Percentiles rank a stretch among this genome's conserved stretches.
Evolutionary conservation across 2,797 vertebrate genomes (phyloP).

Genomic region (Staurois parvus): DNA sequence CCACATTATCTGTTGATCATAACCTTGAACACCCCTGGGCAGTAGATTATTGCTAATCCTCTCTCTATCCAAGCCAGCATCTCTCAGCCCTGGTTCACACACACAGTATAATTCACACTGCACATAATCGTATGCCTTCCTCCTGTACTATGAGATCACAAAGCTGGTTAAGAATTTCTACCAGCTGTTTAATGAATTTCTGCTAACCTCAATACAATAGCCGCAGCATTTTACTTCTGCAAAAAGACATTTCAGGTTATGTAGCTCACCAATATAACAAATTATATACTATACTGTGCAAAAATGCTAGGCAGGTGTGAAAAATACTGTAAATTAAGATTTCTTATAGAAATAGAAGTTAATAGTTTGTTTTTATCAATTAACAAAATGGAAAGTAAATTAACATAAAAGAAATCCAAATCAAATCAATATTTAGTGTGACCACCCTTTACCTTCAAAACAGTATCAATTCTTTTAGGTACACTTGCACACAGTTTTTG

Average conservation of each 20-base stretch:
- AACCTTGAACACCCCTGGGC: conserved; percentile 17
- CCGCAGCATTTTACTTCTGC: not conserved
- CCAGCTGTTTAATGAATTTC: not conserved
- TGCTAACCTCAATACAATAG: not conserved
- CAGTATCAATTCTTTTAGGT: too few species aligned
- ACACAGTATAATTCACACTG: not conserved
- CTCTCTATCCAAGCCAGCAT: not conserved
- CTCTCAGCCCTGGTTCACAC: not conserved
- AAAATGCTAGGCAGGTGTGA: too few species aligned
- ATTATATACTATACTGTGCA: too few species aligned
- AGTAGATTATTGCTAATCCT: not conserved
- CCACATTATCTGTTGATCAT: conserved; percentile 9
- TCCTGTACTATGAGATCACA: not conserved
- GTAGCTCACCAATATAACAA: not conserved
- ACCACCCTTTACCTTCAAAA: too few species aligned
- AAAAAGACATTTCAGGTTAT: not conserved
- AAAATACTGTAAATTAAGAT: too few species aligned
- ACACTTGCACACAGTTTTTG: too few species aligned
- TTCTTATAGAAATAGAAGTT: too few species aligned
- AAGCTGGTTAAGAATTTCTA: not conserved
- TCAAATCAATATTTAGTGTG: too few species aligned
- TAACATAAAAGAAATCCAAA: too few species aligned
- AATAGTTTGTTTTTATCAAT: too few species aligned
- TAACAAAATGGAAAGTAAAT: too few species aligned
- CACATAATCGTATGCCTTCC: not conserved